These are phyloP conservation scores for Gasterosteus aculeatus DNA, from an alignment of 2,113 vertebrate genomes.

Conservation along the genomic window DNA sequence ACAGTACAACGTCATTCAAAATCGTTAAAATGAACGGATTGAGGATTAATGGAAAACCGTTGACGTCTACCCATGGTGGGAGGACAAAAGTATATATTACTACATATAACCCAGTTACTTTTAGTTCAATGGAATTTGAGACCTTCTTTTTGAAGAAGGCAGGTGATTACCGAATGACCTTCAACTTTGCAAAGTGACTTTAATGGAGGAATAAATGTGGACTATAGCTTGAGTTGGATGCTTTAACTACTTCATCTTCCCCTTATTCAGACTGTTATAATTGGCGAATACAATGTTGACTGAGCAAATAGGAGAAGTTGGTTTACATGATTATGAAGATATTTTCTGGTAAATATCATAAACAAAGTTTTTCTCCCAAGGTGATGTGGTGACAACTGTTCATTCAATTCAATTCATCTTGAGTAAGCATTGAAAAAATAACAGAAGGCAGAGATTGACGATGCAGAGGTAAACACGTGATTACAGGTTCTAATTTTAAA, in stretches of 20 bases:
- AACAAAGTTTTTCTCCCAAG: neutral
- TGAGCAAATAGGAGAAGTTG: neutral
- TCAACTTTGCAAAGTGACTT: conserved; percentile 20
- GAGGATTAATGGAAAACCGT: conserved; percentile 35
- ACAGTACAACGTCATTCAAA: conserved; percentile 18
- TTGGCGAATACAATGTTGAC: conserved; percentile 4
- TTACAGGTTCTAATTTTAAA: too few species aligned
- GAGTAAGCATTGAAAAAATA: too few species aligned
- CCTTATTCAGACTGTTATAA: neutral
- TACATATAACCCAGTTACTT: neutral
- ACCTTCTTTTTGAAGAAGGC: conserved; percentile 9
- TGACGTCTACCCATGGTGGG: neutral
- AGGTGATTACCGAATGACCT: conserved; percentile 13
- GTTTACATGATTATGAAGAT: neutral
- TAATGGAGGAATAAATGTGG: conserved; percentile 12
- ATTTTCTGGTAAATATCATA: neutral
- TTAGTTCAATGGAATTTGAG: conserved; percentile 13
- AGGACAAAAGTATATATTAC: neutral
- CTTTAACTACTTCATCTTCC: neutral
- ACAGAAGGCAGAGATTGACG: too few species aligned
- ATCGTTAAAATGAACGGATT: conserved; percentile 5
- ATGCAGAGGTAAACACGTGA: too few species aligned
- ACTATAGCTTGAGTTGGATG: neutral
- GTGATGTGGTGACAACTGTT: neutral
- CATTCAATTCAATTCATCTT: too few species aligned